Conservation (phyloP, 2,797 vertebrate species). For the Octomys mimax region DNA sequence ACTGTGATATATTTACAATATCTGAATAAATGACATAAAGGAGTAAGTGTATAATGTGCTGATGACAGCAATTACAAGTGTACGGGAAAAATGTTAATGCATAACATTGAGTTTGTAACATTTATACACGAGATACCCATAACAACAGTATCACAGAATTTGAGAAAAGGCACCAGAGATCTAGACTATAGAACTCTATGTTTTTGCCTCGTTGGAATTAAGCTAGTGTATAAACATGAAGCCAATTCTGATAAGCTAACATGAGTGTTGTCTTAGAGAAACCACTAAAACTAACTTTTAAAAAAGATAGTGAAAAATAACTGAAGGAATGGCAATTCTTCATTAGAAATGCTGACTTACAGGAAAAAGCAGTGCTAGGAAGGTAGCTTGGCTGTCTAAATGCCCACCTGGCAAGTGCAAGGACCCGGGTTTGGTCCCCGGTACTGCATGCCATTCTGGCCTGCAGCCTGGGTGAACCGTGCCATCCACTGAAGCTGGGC, state of each 20-base stretch:
- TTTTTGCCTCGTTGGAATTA: neutral
- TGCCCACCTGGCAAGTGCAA: too few species aligned
- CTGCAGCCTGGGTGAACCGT: too few species aligned
- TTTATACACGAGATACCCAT: neutral
- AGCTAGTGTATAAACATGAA: neutral
- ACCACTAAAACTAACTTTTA: neutral
- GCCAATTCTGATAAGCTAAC: neutral
- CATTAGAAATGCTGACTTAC: neutral
- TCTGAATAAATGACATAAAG: neutral
- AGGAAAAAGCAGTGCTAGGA: neutral
- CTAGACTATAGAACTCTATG: neutral
- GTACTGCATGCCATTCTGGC: too few species aligned
- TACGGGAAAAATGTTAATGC: neutral
- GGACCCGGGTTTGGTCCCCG: too few species aligned
- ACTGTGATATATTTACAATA: neutral
- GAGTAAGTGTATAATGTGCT: neutral
- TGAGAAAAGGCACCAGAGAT: neutral
- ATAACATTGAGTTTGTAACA: neutral
- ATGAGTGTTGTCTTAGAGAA: neutral
- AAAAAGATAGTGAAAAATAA: neutral
- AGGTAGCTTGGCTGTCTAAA: too few species aligned
- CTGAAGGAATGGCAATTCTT: neutral
- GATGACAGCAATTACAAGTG: neutral
- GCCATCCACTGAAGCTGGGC: too few species aligned
- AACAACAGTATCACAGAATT: neutral